Conservation (phyloP, 2,797 vertebrate species). For the Falco columbarius region DNA sequence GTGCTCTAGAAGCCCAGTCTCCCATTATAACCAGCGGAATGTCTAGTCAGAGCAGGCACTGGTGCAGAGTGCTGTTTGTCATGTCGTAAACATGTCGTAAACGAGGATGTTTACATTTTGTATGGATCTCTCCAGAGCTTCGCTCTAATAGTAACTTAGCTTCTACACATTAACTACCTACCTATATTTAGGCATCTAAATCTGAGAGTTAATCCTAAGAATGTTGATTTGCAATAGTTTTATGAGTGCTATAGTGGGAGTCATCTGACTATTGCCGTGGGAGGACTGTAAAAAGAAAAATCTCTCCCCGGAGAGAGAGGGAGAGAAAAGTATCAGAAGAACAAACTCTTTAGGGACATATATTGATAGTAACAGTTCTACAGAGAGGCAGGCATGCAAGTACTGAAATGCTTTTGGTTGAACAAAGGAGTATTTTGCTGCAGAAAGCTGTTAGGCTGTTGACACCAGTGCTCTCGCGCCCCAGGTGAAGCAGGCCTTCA, state of each 20-base stretch:
- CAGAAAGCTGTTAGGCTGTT: background rate
- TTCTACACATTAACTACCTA: background rate
- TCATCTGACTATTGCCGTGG: background rate
- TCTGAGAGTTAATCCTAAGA: constrained; percentile 20
- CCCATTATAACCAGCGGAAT: background rate
- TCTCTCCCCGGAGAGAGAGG: background rate
- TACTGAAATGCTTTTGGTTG: background rate
- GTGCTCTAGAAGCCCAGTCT: background rate
- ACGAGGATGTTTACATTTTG: background rate
- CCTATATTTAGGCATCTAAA: background rate
- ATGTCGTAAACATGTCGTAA: background rate
- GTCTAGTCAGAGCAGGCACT: background rate
- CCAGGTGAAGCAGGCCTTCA: background rate
- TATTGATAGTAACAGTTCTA: background rate
- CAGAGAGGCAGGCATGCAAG: background rate
- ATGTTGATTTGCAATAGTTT: background rate
- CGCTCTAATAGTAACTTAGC: background rate
- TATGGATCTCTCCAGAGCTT: background rate
- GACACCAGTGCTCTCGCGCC: background rate
- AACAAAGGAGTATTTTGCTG: background rate
- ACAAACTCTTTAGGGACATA: background rate
- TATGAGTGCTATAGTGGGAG: background rate
- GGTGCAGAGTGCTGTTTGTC: background rate
- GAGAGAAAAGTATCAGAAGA: background rate
- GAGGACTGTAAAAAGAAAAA: background rate